These are phyloP conservation scores for Campoletis sonorensis DNA, from an alignment of 1,140 invertebrate genomes.

Conservation along the genomic window DNA sequence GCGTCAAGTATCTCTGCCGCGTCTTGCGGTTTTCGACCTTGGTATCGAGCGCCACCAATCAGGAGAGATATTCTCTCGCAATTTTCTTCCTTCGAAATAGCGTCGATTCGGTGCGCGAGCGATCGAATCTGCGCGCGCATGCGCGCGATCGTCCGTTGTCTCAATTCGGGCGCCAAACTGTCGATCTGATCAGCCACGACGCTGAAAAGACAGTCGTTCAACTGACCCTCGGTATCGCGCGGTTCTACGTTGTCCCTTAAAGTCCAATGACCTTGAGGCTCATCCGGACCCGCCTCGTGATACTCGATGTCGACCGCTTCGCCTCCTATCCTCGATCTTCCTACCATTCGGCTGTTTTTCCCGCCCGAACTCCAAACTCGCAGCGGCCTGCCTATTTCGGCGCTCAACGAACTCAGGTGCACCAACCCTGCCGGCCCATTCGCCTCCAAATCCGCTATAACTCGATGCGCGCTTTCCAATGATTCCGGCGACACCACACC, in stretches of 20 bases:
- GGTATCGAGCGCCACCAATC: conserved; percentile 60
- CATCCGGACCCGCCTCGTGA: conserved; percentile 33
- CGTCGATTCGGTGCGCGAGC: conserved; percentile 40
- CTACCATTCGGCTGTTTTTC: conserved; percentile 37
- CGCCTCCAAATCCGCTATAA: conserved; percentile 30
- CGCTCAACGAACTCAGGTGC: conserved; percentile 49
- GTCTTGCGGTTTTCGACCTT: conserved; percentile 39
- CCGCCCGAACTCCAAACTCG: conserved; percentile 35
- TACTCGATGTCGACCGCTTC: conserved; percentile 48
- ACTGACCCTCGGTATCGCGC: not conserved
- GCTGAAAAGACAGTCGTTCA: conserved; percentile 60
- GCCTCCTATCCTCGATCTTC: not conserved
- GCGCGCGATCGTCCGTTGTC: not conserved
- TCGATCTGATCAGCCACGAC: conserved; percentile 54
- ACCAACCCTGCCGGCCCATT: conserved; percentile 50
- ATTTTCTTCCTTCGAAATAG: conserved; percentile 24
- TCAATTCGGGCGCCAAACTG: conserved; percentile 20
- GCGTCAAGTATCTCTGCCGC: conserved; percentile 52
- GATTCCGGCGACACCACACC: not conserved
- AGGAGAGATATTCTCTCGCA: conserved; percentile 44
- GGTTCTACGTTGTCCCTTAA: conserved; percentile 51
- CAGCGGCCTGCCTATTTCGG: conserved; percentile 41
- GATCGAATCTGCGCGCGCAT: conserved; percentile 46
- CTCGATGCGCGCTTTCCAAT: not conserved
- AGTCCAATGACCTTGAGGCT: conserved; percentile 59